Base-by-base conservation (phyloP, 2,888 invertebrate genomes). In the Lacanobia oleracea region DNA sequence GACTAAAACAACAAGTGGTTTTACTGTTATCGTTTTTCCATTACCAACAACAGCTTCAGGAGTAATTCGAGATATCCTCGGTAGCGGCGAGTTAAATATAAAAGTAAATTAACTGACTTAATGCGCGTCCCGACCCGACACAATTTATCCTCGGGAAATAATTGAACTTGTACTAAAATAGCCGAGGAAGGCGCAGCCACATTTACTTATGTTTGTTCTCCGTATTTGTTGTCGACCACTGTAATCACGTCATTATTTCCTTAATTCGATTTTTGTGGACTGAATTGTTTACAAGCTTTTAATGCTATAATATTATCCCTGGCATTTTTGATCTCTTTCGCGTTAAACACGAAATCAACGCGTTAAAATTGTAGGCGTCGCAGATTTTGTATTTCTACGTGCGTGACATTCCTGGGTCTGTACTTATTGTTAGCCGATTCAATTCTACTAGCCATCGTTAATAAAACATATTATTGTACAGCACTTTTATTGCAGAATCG, bases 41-140 rank as follows among this genome's bases (percentile, higher is more conserved):
- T 85, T 82, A 84, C 67, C 70, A 78, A 59, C 57, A 83, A 71
- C 70, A 76, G 73, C 76, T 79, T 70, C 78, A 67, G 68, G 65
- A 74, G 90, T 88, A 88, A 90, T 86, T 84, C 70, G 86, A 91
- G 87, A 89, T 87, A 83, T 72, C 73, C 75, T 81, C 84, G 77
- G 83, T 82, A 71, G 85, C 85, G 72, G 82, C 74, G 72, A 74
- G 88, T 85, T 88, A 86, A 88, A 89, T 86, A 85, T 90, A 90
- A 90, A 88, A 83, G 86, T 88, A 89, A 90, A 91, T 91, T 89
- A 87, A 86, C 83, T 82, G 60, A 77, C 68, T 77, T 80, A 79
- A 76, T 79, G 71, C 65, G 63, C 73, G 67, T 79, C 75, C 74
- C 77, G 53, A 70, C 76, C 74, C 77, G 53, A 70, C 76, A 82